Base-by-base conservation (phyloP, 2,113 vertebrate genomes). In the Bothrops jararaca region DNA sequence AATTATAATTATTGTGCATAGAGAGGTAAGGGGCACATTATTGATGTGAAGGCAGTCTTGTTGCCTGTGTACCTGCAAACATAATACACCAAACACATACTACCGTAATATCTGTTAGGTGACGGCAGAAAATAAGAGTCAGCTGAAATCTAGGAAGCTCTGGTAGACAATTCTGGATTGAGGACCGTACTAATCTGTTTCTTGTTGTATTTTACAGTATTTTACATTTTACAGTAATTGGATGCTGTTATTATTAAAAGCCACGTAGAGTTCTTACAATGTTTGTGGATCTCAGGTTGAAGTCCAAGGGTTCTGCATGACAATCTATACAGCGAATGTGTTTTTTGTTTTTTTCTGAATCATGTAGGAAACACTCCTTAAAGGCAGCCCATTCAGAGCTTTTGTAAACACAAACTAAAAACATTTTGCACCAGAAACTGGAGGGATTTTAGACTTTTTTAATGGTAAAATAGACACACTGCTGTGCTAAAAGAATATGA, bases 401-500 rank as follows among this genome's bases (percentile, higher is more conserved):
- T 34, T 64, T 91, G 93, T 91, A 87, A 92, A 91, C 80, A 0
- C 94, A 95, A 94, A 86, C 89, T 45, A 50, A 94, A 22, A 94
- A 22, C 88, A 34, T 52, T 87, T 13, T 85, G 86, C 89, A 94
- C 85, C 57, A 93, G 93, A 94, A 74, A 89, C 80, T 93, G 94
- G 89, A 89, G 86, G 90, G 94, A 92, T 97, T 96, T 89, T 3
- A 0, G 53, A 42, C 94, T 89, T 89, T 95, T 94, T 92, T 94
- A 89, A 15, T 90, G 80, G 53, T n/a, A 57, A 88, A 94, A 92
- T 91, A 91, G 94, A 93, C 91, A 1, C 91, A 50, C 60, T 90
- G 39, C 26, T 93, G 94, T 95, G 94, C 34, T 69, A 69, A 69
- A n/a, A n/a, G 64, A 69, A 34, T 42, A 42, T 22, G 22, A 42